A percentile compares a stretch with the other conserved stretches of the same genome.
phyloP scores from a whole-genome alignment of 2,888 invertebrate genomes.

The Cecidostiba fungosa region DNA sequence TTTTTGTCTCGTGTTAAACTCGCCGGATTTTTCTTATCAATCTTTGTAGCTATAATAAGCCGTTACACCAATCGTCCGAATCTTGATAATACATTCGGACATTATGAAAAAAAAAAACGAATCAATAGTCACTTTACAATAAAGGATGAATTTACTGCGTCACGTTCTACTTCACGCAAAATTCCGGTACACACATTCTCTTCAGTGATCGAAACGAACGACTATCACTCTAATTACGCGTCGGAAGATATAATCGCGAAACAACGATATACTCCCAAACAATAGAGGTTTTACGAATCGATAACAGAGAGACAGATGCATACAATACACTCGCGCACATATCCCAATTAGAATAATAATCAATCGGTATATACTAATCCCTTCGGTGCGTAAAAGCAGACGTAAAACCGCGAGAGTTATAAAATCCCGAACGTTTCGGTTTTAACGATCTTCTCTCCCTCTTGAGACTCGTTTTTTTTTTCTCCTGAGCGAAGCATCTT shows the following conservation, averaged over 20 bases:
- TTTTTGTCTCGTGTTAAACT: neutral
- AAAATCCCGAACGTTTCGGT: neutral
- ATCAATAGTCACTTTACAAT: too few relatives aligned
- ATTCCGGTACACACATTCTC: neutral
- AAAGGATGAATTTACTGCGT: neutral
- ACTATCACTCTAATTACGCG: too few relatives aligned
- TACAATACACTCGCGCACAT: neutral
- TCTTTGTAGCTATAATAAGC: too few relatives aligned
- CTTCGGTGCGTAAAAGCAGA: neutral
- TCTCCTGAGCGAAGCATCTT: neutral
- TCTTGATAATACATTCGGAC: too few relatives aligned
- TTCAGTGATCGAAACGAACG: too few relatives aligned
- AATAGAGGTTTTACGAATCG: neutral
- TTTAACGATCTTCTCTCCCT: slow-evolving; percentile 17
- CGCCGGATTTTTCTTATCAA: neutral
- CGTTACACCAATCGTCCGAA: too few relatives aligned
- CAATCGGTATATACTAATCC: neutral
- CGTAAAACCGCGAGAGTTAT: slow-evolving; percentile 1
- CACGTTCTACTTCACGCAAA: neutral
- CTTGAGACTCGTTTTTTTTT: neutral
- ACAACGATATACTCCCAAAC: neutral
- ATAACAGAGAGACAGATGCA: neutral
- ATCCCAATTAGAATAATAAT: neutral
- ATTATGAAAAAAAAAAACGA: too few relatives aligned
- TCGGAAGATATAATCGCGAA: too few relatives aligned